Conservation (phyloP, 2,888 invertebrate species). For the Drosophila nr. perissopoda region DNA sequence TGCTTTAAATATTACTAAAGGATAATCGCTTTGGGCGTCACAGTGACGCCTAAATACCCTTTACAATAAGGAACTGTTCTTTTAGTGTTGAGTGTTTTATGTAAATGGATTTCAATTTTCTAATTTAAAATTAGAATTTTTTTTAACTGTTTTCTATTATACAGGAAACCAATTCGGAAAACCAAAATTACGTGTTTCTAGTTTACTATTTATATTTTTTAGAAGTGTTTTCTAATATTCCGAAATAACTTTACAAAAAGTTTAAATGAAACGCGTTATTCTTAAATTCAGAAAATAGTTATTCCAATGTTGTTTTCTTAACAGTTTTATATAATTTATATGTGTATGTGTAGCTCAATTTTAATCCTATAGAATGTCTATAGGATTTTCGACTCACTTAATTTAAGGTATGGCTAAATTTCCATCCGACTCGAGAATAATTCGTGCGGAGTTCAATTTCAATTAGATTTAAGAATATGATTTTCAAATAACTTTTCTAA, state of each 20-base stretch:
- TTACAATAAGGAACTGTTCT: neutral
- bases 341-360: neutral
- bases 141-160: too few species aligned
- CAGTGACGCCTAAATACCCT: constrained; percentile 44
- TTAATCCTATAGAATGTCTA: neutral
- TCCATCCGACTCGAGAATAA: neutral
- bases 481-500: neutral
- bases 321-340: neutral
- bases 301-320: neutral
- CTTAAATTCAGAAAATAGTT: neutral
- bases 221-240: too few species aligned
- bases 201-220: too few species aligned
- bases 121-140: too few species aligned
- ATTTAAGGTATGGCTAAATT: neutral
- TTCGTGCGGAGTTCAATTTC: neutral
- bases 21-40: neutral
- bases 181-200: too few species aligned
- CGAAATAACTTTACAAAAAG: too few species aligned
- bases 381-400: too few species aligned
- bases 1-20: constrained; percentile 62
- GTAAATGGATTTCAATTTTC: too few species aligned
- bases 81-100: too few species aligned
- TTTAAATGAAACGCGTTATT: neutral
- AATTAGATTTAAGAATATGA: neutral
- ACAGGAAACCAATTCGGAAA: too few species aligned